Evolutionary conservation across 2,888 invertebrate species (phyloP), one percentile per base, ranked within the genome.

Genomic region (Oscheius sp.): DNA sequence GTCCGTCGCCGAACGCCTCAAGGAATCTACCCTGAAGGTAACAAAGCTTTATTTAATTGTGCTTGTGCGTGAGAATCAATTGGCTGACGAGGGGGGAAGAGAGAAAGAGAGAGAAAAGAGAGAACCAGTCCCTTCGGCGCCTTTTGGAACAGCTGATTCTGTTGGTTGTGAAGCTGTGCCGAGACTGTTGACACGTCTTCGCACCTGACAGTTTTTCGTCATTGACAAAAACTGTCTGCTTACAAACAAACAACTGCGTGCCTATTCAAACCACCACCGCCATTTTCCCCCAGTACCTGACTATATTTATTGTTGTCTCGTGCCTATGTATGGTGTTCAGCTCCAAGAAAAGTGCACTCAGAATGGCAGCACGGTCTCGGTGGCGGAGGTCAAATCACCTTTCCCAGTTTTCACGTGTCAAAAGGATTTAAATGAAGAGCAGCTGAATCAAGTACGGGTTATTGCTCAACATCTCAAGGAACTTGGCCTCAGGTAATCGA

Each of bases 381-480:
- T 70, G 21, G 21, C 70, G 5, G 53, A 46, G 21, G 29, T 70
- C 41, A 70, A 70, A 59, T 46, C 70, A 1, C 70, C 70, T 16
- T 58, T 21, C 27, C n/a, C 45, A 2, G 61, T 46, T 12, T 70
- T 70, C 53, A 46, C 49, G 5, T 58, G 41, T 18, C 46, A 58
- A 59, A 70, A 70, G 21, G 46, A 59, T 7, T 59, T 70, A 21
- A 70, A 45, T 23, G 70, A 70, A 16, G 43, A 25, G 12, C 70
- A 70, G 59, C n/a, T 52, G 9, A 59, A 76, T 16, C 82, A 83
- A 2, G 74, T 86, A 18, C 79, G 86, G 13, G 69, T 86, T 35
- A 83, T 86, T 58, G 84, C 85, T 13, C 86, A 86, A 61, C 85
- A 83, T 73, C 80, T 86, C 21, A 78, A 79, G 61, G 78, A 79